These are phyloP conservation scores for Eulemur mongoz DNA, from an alignment of 2,797 vertebrate species.

Conservation along the genomic window DNA sequence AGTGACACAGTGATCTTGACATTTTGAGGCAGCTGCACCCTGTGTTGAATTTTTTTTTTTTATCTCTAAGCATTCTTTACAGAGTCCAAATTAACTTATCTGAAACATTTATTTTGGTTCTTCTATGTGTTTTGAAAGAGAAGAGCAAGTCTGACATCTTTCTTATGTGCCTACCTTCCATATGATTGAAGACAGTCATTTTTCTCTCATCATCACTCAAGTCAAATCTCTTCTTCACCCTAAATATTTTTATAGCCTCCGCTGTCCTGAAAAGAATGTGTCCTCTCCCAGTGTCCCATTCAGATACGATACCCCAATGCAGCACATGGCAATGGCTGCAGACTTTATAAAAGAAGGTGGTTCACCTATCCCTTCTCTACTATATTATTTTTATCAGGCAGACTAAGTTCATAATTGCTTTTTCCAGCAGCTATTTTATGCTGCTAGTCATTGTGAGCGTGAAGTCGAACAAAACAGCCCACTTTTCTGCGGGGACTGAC, in stretches of 20 bases:
- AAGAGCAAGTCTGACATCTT: not conserved
- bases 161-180: not conserved
- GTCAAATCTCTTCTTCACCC: not conserved
- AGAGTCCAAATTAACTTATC: not conserved
- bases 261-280: not conserved
- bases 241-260: not conserved
- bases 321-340: not conserved
- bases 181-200: not conserved
- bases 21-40: not conserved
- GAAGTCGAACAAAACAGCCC: not conserved
- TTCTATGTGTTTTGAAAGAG: not conserved
- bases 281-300: not conserved
- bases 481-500: not conserved
- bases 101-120: not conserved
- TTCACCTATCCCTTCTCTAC: not conserved
- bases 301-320: rapidly evolving
- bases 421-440: not conserved
- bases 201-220: not conserved
- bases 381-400: constrained; percentile 20
- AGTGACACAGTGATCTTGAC: not conserved
- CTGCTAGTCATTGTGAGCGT: not conserved
- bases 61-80: not conserved
- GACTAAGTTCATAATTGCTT: not conserved
- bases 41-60: not conserved
- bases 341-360: not conserved